Conservation (phyloP, 2,888 invertebrate species). For the Phaonia tiefii region DNA sequence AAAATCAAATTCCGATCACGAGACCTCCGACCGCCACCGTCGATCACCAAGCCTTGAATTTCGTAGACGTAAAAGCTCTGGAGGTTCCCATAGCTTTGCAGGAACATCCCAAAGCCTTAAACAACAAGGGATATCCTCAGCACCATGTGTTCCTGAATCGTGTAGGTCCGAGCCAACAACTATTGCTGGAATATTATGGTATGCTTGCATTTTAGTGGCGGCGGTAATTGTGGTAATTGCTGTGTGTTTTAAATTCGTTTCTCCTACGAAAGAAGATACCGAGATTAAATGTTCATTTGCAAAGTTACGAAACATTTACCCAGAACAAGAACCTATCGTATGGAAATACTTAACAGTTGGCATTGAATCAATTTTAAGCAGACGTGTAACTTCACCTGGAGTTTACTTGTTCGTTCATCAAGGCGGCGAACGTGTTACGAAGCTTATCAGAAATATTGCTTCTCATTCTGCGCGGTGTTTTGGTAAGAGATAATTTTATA, state of each 20-base stretch:
- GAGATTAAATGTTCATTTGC: conserved; percentile 72
- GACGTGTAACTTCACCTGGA: conserved; percentile 68
- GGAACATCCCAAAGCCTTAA: conserved; percentile 2
- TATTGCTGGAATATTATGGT: neutral
- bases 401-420: conserved; percentile 75
- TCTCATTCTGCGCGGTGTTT: conserved; percentile 73
- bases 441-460: conserved; percentile 73
- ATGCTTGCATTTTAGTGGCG: too few relatives aligned
- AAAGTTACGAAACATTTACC: conserved; percentile 62
- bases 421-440: conserved; percentile 40
- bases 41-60: neutral
- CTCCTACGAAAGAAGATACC: neutral
- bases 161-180: neutral
- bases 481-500: too few relatives aligned
- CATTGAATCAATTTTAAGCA: conserved; percentile 73
- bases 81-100: conserved; percentile 23
- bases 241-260: neutral
- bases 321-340: conserved; percentile 67
- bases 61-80: neutral
- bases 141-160: neutral
- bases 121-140: neutral
- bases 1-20: conserved; percentile 14
- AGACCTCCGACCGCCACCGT: neutral
- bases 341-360: conserved; percentile 72
- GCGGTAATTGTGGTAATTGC: neutral